Conservation (phyloP, 2,888 invertebrate genomes). For the Danaus chrysippus region DNA sequence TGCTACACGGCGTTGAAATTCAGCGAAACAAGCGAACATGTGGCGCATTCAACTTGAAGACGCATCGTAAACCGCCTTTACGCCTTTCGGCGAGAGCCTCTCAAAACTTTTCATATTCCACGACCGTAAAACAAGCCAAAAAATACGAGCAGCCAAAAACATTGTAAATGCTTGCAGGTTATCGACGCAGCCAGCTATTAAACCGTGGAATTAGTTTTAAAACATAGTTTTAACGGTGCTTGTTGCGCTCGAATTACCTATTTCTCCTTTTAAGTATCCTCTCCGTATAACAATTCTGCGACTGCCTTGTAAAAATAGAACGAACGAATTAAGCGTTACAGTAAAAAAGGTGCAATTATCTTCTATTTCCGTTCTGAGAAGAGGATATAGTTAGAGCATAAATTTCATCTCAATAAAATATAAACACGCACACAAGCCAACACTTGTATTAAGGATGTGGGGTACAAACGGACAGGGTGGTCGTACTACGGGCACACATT, state of each 20-base stretch:
- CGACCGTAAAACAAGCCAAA: constrained; percentile 74
- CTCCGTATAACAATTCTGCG: constrained; percentile 38
- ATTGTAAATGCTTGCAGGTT: constrained; percentile 74
- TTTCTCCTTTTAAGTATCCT: constrained; percentile 48
- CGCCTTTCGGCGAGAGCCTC: constrained; percentile 70
- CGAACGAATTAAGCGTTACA: constrained; percentile 43
- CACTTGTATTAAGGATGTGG: constrained; percentile 21
- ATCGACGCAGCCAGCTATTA: constrained; percentile 58
- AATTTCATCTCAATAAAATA: constrained; percentile 23
- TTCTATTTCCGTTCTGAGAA: constrained; percentile 5
- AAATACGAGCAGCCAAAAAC: constrained; percentile 77
- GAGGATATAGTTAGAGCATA: neutral
- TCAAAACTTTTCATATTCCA: constrained; percentile 78
- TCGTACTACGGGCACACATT: constrained; percentile 61
- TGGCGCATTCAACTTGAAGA: constrained; percentile 73
- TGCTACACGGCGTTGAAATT: constrained; percentile 65
- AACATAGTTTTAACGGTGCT: constrained; percentile 68
- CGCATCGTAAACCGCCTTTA: constrained; percentile 77
- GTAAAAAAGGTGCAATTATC: constrained; percentile 40
- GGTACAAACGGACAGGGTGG: constrained; percentile 24
- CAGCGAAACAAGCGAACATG: constrained; percentile 65
- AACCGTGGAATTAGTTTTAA: constrained; percentile 68
- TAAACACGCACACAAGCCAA: constrained; percentile 22
- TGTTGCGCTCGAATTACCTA: constrained; percentile 59
- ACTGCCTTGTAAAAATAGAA: constrained; percentile 46